A percentile compares a stretch with the other conserved stretches of the same genome.
Evolutionary conservation across 2,888 invertebrate genomes (phyloP).

Genomic region (Apamea crenata): DNA sequence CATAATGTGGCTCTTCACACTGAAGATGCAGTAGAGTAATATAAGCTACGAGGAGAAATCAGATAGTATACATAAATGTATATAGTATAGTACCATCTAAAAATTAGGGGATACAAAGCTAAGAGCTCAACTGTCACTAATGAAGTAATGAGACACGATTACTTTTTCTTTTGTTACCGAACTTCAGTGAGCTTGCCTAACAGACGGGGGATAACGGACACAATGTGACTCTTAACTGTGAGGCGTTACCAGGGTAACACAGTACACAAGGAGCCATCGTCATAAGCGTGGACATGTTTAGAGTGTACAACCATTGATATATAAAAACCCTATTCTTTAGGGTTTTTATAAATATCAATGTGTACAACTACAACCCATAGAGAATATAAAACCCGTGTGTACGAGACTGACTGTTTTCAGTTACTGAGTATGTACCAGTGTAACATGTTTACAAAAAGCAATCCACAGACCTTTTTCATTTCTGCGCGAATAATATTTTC

Average conservation of each 20-base stretch:
- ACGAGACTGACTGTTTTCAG: slow-evolving; percentile 11
- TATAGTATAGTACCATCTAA: neutral
- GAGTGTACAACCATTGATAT: no score
- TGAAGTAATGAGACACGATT: no score
- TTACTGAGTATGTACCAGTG: neutral
- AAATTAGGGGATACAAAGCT: neutral
- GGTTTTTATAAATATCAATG: no score
- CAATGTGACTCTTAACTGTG: slow-evolving; percentile 20
- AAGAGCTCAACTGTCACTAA: no score
- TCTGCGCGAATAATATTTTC: neutral
- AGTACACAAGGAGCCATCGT: neutral
- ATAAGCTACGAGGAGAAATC: neutral
- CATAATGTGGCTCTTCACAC: neutral
- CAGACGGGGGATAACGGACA: slow-evolving; percentile 19
- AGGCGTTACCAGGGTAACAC: slow-evolving; percentile 42
- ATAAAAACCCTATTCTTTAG: no score
- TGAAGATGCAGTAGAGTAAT: slow-evolving; percentile 8
- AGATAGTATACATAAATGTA: neutral
- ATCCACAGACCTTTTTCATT: neutral
- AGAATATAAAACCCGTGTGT: no score
- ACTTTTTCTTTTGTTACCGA: no score
- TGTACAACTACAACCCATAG: no score
- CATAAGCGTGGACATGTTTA: neutral
- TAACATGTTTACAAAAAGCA: neutral
- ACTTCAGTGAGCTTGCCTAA: no score